phyloP scores from a whole-genome alignment of 53 echinoderm and acorn worm genomes.

The Luidia sarsii region DNA sequence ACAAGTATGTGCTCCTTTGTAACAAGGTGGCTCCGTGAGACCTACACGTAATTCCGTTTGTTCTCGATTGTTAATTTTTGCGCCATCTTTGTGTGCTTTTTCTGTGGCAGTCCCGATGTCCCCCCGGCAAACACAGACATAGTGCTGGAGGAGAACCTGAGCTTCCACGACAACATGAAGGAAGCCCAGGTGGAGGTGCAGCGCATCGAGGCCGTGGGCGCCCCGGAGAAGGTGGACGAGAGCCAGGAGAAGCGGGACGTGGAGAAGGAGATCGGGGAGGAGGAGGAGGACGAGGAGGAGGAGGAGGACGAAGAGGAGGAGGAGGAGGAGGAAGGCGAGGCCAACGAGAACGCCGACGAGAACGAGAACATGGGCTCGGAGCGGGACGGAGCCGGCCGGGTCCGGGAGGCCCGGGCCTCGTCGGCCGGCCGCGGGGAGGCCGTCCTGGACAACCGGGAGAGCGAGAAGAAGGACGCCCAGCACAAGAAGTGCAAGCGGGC shows the following conservation, averaged over 20 bases:
- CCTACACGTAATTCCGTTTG: no score
- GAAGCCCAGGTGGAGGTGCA: slow-evolving; percentile 65
- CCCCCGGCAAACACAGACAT: slow-evolving; percentile 77
- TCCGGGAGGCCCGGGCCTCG: background rate
- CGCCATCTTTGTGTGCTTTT: no score
- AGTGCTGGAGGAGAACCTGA: slow-evolving; percentile 68
- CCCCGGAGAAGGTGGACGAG: slow-evolving; percentile 80
- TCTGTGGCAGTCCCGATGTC: slow-evolving; percentile 63
- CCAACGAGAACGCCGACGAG: slow-evolving; percentile 31
- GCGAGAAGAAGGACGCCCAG: slow-evolving; percentile 70
- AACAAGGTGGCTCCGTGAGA: no score
- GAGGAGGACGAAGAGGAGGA: slow-evolving; percentile 56
- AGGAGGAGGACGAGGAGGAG: slow-evolving; percentile 73
- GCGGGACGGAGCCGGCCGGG: slow-evolving; percentile 24
- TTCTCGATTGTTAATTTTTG: no score
- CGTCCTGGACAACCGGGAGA: slow-evolving; percentile 63
- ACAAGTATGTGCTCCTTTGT: no score
- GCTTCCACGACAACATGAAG: slow-evolving; percentile 67
- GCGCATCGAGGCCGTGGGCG: slow-evolving; percentile 58
- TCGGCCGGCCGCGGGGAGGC: slow-evolving; percentile 59
- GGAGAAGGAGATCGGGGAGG: slow-evolving; percentile 87
- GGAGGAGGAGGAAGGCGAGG: slow-evolving; percentile 56
- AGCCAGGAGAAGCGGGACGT: slow-evolving; percentile 85
- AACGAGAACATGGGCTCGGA: slow-evolving; percentile 53
- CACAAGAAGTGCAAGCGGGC: slow-evolving; percentile 78